phyloP scores from a whole-genome alignment of 2,888 invertebrate species.

The Tinea semifulvella region DNA sequence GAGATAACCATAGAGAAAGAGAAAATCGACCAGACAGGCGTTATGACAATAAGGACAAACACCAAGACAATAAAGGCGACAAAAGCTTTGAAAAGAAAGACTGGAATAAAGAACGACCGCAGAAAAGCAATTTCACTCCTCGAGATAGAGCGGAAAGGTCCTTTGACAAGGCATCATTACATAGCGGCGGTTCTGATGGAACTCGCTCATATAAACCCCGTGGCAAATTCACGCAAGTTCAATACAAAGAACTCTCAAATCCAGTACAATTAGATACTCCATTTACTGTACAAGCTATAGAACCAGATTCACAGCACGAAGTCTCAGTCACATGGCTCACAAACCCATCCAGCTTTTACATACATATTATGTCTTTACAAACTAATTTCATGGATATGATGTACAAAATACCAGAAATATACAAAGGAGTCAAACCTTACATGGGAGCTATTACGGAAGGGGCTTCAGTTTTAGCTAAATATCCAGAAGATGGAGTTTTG shows the following conservation, averaged over 20 bases:
- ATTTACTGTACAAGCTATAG: conserved; percentile 53
- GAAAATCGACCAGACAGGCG: neutral
- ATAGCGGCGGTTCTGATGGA: conserved; percentile 26
- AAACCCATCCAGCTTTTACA: conserved; percentile 77
- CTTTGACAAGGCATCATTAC: conserved; percentile 23
- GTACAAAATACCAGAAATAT: conserved; percentile 74
- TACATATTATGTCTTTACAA: conserved; percentile 60
- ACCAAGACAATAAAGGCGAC: conserved; percentile 29
- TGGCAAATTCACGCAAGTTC: conserved; percentile 28
- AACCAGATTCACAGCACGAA: conserved; percentile 62
- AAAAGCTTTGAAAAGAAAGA: conserved; percentile 20
- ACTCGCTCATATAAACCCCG: conserved; percentile 34
- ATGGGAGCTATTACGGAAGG: conserved; percentile 60
- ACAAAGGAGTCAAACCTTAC: conserved; percentile 61
- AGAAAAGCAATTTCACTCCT: conserved; percentile 41
- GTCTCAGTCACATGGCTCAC: conserved; percentile 78
- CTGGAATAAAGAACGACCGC: conserved; percentile 26
- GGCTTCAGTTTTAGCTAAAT: conserved; percentile 73
- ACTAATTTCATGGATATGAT: conserved; percentile 73
- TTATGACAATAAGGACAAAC: conserved; percentile 21
- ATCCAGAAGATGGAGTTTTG: conserved; percentile 74
- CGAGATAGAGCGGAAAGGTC: conserved; percentile 43
- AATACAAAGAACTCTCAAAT: conserved; percentile 37
- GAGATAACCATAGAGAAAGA: conserved; percentile 16
- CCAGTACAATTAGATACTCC: conserved; percentile 57